phyloP scores from a whole-genome alignment of 1,140 invertebrate genomes.

The Brachionus sp. region DNA sequence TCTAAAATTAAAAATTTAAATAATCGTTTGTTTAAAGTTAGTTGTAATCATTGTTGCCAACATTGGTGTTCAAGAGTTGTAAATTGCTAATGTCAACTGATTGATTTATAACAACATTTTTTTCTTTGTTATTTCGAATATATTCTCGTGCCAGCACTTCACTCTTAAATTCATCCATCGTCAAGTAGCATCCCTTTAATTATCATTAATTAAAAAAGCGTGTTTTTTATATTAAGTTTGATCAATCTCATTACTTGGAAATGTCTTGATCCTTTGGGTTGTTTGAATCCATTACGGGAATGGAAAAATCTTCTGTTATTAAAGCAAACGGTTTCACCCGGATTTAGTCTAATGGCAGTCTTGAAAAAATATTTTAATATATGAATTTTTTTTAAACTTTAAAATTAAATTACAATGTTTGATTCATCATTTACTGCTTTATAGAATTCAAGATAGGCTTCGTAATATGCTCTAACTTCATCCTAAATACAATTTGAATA shows the following conservation, averaged over 20 bases:
- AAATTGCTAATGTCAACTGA: not conserved
- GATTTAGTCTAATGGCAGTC: conserved; percentile 50
- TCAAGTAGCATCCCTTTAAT: conserved; percentile 53
- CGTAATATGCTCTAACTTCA: conserved; percentile 52
- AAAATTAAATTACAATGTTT: conserved; percentile 47
- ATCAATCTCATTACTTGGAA: conserved; percentile 45
- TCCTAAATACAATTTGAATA: conserved; percentile 48
- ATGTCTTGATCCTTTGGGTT: conserved; percentile 51
- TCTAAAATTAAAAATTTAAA: not conserved
- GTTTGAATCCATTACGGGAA: conserved; percentile 50
- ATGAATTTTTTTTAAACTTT: not conserved
- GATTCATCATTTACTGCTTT: conserved; percentile 49
- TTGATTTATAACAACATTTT: not conserved
- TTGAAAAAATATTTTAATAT: conserved; percentile 40
- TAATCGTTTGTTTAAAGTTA: not conserved
- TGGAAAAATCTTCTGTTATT: conserved; percentile 56
- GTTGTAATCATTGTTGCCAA: conserved; percentile 27
- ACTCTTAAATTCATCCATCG: conserved; percentile 56
- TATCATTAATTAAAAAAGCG: not conserved
- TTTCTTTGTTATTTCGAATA: not conserved
- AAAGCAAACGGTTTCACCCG: conserved; percentile 53
- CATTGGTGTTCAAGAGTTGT: not conserved
- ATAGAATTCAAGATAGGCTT: conserved; percentile 52
- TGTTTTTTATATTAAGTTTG: not conserved
- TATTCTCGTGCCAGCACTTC: conserved; percentile 45